Evolutionary conservation across 1,140 invertebrate species (phyloP).

Genomic region (Aphaenogaster floridana): DNA sequence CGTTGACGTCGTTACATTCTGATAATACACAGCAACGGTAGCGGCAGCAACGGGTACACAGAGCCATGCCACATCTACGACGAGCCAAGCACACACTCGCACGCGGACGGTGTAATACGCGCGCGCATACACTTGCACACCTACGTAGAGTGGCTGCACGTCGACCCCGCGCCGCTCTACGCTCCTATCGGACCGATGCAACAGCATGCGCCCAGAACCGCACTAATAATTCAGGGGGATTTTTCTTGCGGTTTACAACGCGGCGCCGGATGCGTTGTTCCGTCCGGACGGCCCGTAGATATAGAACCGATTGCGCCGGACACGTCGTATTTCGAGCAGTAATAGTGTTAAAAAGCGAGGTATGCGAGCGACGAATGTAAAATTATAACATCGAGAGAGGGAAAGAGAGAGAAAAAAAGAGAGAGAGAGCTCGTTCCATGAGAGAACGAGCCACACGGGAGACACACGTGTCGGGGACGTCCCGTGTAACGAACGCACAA

Average conservation of each 20-base stretch:
- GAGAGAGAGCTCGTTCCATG: not conserved
- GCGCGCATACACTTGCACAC: constrained; percentile 54
- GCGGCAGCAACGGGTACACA: constrained; percentile 58
- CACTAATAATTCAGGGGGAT: constrained; percentile 85
- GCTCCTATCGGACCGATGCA: constrained; percentile 68
- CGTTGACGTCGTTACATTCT: constrained; percentile 82
- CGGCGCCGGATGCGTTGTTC: constrained; percentile 76
- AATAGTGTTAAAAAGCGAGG: constrained; percentile 31
- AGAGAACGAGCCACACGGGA: not conserved
- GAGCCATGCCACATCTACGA: constrained; percentile 56
- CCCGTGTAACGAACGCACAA: constrained; percentile 19
- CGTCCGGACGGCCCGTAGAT: constrained; percentile 36
- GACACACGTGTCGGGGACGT: not conserved
- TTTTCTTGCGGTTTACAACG: constrained; percentile 84
- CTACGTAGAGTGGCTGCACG: constrained; percentile 18
- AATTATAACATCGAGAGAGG: not conserved
- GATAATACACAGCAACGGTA: constrained; percentile 81
- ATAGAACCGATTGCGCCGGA: constrained; percentile 46
- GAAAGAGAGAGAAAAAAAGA: not conserved
- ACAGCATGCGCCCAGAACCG: constrained; percentile 81
- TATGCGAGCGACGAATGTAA: not conserved
- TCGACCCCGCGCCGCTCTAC: constrained; percentile 45
- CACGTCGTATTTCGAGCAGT: constrained; percentile 15
- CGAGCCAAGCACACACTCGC: constrained; percentile 47
- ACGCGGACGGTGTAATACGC: not conserved